Evolutionary conservation across 2,888 invertebrate genomes (phyloP).

Genomic region (Hydraecia micacea): DNA sequence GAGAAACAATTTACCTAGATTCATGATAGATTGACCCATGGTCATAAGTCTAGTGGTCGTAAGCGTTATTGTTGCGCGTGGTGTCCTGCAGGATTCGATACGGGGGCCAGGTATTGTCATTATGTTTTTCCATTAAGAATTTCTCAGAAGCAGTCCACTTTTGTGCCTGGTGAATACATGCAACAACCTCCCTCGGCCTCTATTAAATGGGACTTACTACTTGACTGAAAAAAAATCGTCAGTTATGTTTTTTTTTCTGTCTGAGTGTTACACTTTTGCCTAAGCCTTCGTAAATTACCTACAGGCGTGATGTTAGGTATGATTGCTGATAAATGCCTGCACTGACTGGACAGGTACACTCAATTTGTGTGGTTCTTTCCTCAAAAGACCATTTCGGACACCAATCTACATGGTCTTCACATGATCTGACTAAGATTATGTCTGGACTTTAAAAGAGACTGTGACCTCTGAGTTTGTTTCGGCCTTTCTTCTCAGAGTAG

Average conservation of each 20-base stretch:
- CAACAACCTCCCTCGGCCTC: background rate
- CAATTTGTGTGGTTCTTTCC: too few relatives aligned
- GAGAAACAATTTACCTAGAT: background rate
- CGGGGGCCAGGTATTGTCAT: background rate
- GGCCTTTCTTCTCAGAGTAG: too few relatives aligned
- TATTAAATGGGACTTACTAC: background rate
- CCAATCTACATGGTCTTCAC: too few relatives aligned
- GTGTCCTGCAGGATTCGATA: background rate
- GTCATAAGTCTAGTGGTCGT: background rate
- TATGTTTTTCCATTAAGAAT: background rate
- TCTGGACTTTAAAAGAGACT: too few relatives aligned
- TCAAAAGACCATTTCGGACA: too few relatives aligned
- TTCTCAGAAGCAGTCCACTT: background rate
- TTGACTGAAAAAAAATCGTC: background rate
- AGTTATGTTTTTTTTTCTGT: background rate
- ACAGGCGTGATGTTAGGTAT: background rate
- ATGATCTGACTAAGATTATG: too few relatives aligned
- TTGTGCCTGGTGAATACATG: background rate
- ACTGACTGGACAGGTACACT: too few relatives aligned
- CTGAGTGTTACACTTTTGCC: background rate
- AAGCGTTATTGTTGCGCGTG: background rate
- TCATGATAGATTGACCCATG: background rate
- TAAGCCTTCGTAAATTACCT: background rate
- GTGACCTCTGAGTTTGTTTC: too few relatives aligned
- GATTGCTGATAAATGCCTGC: too few relatives aligned